Conservation (phyloP, 2,888 invertebrate genomes). For the Spodoptera picta region DNA sequence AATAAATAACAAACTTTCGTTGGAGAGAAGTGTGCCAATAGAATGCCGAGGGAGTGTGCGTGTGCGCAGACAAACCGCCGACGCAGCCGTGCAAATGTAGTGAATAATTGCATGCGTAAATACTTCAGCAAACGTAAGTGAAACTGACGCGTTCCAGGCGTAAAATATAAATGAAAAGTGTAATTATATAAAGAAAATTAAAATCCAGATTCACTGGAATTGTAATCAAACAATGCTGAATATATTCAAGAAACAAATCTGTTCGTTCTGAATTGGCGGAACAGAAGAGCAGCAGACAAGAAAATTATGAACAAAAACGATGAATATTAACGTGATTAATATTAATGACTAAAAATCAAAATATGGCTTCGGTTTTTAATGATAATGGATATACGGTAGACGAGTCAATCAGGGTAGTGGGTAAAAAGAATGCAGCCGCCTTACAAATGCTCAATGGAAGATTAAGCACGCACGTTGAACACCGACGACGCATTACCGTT, state of each 20-base stretch:
- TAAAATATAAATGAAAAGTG: slow-evolving; percentile 32
- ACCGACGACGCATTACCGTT: slow-evolving; percentile 64
- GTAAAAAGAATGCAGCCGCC: slow-evolving; percentile 63
- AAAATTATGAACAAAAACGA: neutral
- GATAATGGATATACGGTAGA: slow-evolving; percentile 50
- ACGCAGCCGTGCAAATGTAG: slow-evolving; percentile 52
- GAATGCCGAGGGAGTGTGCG: slow-evolving; percentile 73
- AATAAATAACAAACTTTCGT: slow-evolving; percentile 83
- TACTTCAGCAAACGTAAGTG: slow-evolving; percentile 69
- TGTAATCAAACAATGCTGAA: slow-evolving; percentile 12
- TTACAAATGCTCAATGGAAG: slow-evolving; percentile 69
- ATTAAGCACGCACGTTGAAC: slow-evolving; percentile 78
- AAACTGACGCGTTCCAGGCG: slow-evolving; percentile 69
- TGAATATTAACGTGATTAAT: neutral
- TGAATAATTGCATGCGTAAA: slow-evolving; percentile 76
- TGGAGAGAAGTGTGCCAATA: slow-evolving; percentile 80
- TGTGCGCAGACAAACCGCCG: slow-evolving; percentile 58
- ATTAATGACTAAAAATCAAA: neutral
- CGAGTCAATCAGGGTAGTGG: slow-evolving; percentile 61
- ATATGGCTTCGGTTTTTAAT: slow-evolving; percentile 19
- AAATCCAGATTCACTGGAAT: slow-evolving; percentile 13
- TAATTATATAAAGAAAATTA: slow-evolving; percentile 25
- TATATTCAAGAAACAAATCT: slow-evolving; percentile 3
- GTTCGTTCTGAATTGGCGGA: slow-evolving; percentile 1
- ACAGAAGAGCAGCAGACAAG: neutral